phyloP scores from a whole-genome alignment of 64 coral and sea anemone species.

The Exaiptasia diaphana region DNA sequence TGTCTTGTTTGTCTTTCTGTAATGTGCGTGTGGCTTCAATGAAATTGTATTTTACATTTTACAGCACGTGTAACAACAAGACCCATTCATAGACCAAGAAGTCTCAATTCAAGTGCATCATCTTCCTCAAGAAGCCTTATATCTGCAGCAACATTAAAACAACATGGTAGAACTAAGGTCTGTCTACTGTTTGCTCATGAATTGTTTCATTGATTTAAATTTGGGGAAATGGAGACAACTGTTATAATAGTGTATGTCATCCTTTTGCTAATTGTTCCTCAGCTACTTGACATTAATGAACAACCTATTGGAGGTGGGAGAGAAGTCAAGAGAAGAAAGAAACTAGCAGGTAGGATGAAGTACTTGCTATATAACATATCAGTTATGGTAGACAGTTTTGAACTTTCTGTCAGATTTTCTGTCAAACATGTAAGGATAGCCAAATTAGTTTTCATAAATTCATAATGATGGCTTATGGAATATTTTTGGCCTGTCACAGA shows the following conservation, averaged over 20 bases:
- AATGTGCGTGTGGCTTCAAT: too few species aligned
- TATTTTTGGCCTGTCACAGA: too few species aligned
- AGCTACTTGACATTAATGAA: conserved; percentile 96
- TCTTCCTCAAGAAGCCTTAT: conserved; percentile 76
- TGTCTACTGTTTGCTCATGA: too few species aligned
- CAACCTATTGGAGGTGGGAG: conserved; percentile 95
- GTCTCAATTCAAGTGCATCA: background rate
- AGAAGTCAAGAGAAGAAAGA: conserved; percentile 97
- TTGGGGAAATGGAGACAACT: too few species aligned
- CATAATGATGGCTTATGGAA: too few species aligned
- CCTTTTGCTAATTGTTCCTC: too few species aligned
- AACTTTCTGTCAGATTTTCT: background rate
- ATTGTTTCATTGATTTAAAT: too few species aligned
- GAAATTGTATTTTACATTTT: background rate
- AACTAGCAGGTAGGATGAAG: conserved; percentile 65
- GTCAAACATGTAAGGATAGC: background rate
- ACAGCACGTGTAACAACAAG: conserved; percentile 52
- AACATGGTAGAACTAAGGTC: conserved; percentile 96
- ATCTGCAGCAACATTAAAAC: conserved; percentile 97
- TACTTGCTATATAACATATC: too few species aligned
- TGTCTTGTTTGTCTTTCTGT: too few species aligned
- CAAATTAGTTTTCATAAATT: background rate
- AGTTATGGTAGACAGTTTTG: background rate
- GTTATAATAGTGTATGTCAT: too few species aligned
- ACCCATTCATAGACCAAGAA: conserved; percentile 36